These are phyloP conservation scores for Galerucella calmariensis DNA, from an alignment of 2,888 invertebrate species.

Conservation along the genomic window DNA sequence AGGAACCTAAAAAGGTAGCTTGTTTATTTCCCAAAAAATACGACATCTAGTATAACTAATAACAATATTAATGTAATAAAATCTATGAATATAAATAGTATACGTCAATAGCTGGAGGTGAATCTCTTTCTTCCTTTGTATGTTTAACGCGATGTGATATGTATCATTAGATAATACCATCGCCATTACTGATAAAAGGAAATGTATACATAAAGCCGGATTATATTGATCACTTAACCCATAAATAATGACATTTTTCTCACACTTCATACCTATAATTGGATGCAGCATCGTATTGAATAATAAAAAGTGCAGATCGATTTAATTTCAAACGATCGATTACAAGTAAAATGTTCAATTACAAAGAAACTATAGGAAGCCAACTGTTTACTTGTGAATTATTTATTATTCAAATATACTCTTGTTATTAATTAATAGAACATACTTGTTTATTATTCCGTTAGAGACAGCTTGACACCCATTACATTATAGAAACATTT, in stretches of 20 bases:
- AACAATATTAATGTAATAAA: no score
- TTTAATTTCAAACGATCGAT: conserved; percentile 44
- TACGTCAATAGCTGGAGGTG: no score
- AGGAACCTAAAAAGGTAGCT: no score
- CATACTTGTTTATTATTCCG: conserved; percentile 39
- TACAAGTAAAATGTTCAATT: conserved; percentile 39
- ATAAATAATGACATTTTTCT: conserved; percentile 5
- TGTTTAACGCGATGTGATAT: no score
- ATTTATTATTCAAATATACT: conserved; percentile 44
- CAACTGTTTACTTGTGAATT: conserved; percentile 42
- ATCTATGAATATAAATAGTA: no score
- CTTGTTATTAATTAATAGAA: conserved; percentile 44
- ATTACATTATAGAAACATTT: conserved; percentile 36
- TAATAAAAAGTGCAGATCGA: conserved; percentile 23
- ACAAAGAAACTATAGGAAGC: conserved; percentile 43
- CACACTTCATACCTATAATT: conserved; percentile 5
- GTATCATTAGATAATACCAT: no score
- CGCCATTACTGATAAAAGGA: not conserved
- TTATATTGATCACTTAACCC: not conserved
- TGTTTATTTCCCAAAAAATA: no score
- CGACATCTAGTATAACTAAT: no score
- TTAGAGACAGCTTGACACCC: conserved; percentile 38
- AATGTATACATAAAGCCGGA: not conserved
- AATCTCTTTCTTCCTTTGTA: no score
- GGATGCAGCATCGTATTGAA: conserved; percentile 14